Base-by-base conservation (phyloP, 2,797 vertebrate species). In the Gallirallus australis region DNA sequence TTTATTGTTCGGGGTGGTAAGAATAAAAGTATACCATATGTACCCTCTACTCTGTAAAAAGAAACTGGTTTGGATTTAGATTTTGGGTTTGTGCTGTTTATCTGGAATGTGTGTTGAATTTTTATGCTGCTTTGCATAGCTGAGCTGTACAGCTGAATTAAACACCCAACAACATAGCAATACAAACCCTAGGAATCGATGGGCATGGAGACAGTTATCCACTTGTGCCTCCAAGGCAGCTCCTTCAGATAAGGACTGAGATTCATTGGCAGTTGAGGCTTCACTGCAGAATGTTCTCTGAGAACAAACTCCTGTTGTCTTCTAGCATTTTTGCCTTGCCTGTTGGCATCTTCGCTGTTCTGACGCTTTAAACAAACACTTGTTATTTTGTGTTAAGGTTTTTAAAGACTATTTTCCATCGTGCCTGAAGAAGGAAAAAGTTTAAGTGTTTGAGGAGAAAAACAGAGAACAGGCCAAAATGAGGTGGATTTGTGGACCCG, bases 111-210 rank as follows among this genome's bases (percentile, higher is more conserved):
- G 1, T 33, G 0, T 3, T 82, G 73, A 45, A 57, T 92, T 90
- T 77, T 93, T 90, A 52, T 84, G 75, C 81, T 91, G 78, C 78
- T 82, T 94, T 90, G 25, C 86, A 73, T 85, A 95, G 92, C 82
- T 90, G 82, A 77, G 48, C 42, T 85, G 39, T n/a, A 31, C 48
- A 86, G 75, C 39, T 79, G 81, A 82, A 72, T 77, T 92, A 21
- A 64, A 61, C 40, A 52, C 20, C 47, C 47, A 40, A 15, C 8
- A 52, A 52, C 50, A 15, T 25, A 52, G 15, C 50, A 28, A 52
- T 52, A 52, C 27, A 50, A 52, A 27, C 8, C 15, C 25, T 52
- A 52, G 50, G 81, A 92, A 64, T 28, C 53, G 92, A 65, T 66
- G 82, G 89, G 84, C 92, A 88, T 42, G 57, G 71, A 89, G 79